A percentile compares a stretch with the other conserved stretches of the same genome.
These are phyloP conservation scores for Chondrosia reniformis DNA, from an alignment of 37 sponge, comb jelly and placozoan genomes.

Conservation along the genomic window DNA sequence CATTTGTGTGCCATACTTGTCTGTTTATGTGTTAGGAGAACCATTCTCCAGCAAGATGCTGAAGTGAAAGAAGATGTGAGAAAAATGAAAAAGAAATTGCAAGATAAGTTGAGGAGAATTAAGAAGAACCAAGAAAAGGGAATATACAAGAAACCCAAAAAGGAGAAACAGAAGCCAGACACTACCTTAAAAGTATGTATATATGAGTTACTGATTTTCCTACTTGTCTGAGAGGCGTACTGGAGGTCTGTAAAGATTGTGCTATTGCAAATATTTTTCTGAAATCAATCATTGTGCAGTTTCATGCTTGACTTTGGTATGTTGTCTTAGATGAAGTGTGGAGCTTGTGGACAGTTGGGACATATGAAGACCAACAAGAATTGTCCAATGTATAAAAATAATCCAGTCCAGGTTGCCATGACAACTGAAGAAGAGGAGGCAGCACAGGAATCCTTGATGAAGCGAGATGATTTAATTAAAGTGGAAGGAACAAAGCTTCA, in stretches of 20 bases:
- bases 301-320: not conserved
- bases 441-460: constrained; percentile 42
- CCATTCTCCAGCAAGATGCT: constrained; percentile 81
- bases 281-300: too few species aligned
- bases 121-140: constrained; percentile 77
- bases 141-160: constrained; percentile 57
- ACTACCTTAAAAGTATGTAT: constrained; percentile 73
- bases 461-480: constrained; percentile 81
- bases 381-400: constrained; percentile 91
- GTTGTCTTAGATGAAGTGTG: constrained; percentile 84
- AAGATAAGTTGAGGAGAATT: constrained; percentile 86
- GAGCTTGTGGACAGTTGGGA: constrained; percentile 95
- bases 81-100: constrained; percentile 84
- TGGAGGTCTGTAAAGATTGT: too few species aligned
- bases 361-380: constrained; percentile 99
- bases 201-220: too few species aligned
- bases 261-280: too few species aligned
- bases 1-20: too few species aligned
- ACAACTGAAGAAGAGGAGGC: constrained; percentile 68
- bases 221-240: too few species aligned
- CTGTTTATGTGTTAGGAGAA: constrained; percentile 24
- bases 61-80: constrained; percentile 93
- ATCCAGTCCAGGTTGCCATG: constrained; percentile 52
- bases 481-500: constrained; percentile 93
- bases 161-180: constrained; percentile 71